Conservation (phyloP, 2,888 invertebrate genomes). For the Diaperis boleti region DNA sequence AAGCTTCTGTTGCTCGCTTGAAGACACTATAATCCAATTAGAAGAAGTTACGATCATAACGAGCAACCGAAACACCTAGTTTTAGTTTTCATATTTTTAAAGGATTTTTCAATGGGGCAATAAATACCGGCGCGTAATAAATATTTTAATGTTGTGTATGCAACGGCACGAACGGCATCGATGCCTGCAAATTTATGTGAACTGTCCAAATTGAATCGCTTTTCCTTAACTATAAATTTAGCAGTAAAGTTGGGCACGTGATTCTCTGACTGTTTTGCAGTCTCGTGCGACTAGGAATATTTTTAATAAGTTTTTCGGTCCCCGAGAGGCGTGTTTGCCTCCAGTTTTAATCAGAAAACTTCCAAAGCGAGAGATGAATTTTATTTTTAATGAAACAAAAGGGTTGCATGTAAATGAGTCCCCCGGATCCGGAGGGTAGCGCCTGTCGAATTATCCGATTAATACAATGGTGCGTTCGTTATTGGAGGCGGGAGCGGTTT, state of each 20-base stretch:
- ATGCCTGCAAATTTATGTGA: constrained; percentile 36
- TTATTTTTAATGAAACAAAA: constrained; percentile 21
- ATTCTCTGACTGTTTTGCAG: constrained; percentile 17
- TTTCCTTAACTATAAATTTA: constrained; percentile 38
- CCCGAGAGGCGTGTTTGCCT: not conserved
- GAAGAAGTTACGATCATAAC: too few relatives aligned
- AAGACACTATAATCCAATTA: too few relatives aligned
- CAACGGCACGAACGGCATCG: not conserved
- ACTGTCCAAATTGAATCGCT: constrained; percentile 37
- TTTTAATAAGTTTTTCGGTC: not conserved
- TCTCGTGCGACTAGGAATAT: not conserved
- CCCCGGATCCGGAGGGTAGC: not conserved
- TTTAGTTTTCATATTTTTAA: not conserved
- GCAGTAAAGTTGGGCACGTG: constrained; percentile 16
- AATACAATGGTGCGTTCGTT: constrained; percentile 7
- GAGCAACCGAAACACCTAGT: too few relatives aligned
- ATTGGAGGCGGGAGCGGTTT: not conserved
- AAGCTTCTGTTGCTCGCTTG: too few relatives aligned
- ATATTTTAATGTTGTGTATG: constrained; percentile 15
- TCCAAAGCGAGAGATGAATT: constrained; percentile 13
- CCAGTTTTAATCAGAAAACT: constrained; percentile 10
- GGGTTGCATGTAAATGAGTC: constrained; percentile 11
- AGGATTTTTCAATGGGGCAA: not conserved
- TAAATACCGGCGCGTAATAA: constrained; percentile 4
- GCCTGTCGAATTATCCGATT: constrained; percentile 12